Conservation (phyloP, 2,888 invertebrate species). For the Blera fallax region DNA sequence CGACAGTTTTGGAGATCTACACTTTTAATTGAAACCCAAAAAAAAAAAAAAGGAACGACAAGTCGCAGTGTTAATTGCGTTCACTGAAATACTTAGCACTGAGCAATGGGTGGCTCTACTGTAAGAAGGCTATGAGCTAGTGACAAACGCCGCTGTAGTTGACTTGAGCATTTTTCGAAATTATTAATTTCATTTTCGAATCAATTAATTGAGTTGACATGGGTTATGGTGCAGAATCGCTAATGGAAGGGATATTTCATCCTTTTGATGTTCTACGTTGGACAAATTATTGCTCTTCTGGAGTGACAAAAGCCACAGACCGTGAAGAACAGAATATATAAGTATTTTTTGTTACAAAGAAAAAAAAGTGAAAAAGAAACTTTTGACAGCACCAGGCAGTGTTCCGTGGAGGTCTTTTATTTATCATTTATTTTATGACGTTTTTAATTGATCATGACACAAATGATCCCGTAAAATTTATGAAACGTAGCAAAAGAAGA, state of each 20-base stretch:
- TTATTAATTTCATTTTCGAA: slow-evolving; percentile 51
- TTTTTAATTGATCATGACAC: slow-evolving; percentile 55
- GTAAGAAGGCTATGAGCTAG: neutral
- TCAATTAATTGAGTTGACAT: slow-evolving; percentile 58
- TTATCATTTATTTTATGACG: slow-evolving; percentile 49
- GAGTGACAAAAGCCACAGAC: neutral
- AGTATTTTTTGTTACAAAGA: neutral
- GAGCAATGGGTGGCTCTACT: slow-evolving; percentile 13
- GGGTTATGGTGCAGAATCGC: neutral
- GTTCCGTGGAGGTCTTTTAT: slow-evolving; percentile 2
- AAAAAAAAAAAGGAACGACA: no score
- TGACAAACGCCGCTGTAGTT: neutral
- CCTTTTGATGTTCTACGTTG: slow-evolving; percentile 33
- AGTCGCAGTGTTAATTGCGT: slow-evolving; percentile 61
- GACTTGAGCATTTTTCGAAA: slow-evolving; percentile 25
- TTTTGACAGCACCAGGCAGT: slow-evolving; percentile 2
- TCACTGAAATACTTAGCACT: slow-evolving; percentile 47
- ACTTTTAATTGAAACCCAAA: slow-evolving; percentile 28
- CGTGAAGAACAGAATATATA: slow-evolving; percentile 69
- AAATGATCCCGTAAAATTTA: slow-evolving; percentile 43
- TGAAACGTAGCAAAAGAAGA: slow-evolving; percentile 29
- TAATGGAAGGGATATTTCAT: slow-evolving; percentile 42
- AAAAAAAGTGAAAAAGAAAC: neutral
- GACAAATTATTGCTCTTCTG: neutral
- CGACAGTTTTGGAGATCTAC: slow-evolving; percentile 26